These are phyloP conservation scores for Aleiodes sp. DNA, from an alignment of 1,140 invertebrate species.

Conservation along the genomic window DNA sequence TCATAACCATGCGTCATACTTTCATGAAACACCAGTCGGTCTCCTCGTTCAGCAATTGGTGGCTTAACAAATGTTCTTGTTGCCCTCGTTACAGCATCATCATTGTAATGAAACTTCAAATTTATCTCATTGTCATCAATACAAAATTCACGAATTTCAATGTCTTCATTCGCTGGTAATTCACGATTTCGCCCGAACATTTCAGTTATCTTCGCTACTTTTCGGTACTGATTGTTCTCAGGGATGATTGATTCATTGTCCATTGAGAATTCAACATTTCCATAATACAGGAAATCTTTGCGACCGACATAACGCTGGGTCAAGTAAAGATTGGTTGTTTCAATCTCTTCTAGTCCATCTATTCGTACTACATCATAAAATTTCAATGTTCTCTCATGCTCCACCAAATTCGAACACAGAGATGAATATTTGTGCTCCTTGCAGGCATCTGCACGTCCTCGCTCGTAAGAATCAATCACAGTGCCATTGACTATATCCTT, in stretches of 20 bases:
- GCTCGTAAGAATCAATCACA: slow-evolving; percentile 73
- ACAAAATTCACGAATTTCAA: slow-evolving; percentile 73
- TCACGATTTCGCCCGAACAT: slow-evolving; percentile 70
- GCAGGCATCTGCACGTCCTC: slow-evolving; percentile 75
- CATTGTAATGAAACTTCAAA: slow-evolving; percentile 75
- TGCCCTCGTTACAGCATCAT: slow-evolving; percentile 73
- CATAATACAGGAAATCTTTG: slow-evolving; percentile 70
- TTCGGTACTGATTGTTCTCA: slow-evolving; percentile 41
- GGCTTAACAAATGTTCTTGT: slow-evolving; percentile 74
- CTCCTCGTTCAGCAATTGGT: slow-evolving; percentile 71
- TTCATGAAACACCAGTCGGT: slow-evolving; percentile 70
- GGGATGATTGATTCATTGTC: not conserved
- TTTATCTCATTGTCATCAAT: slow-evolving; percentile 72
- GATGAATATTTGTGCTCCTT: slow-evolving; percentile 75
- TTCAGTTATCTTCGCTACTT: slow-evolving; percentile 69
- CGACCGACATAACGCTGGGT: slow-evolving; percentile 74
- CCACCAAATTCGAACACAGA: slow-evolving; percentile 62
- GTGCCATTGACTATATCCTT: slow-evolving; percentile 69
- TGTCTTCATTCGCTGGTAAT: slow-evolving; percentile 68
- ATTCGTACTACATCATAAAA: slow-evolving; percentile 76
- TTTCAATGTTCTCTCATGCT: slow-evolving; percentile 71
- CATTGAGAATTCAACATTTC: slow-evolving; percentile 10
- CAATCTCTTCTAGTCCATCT: slow-evolving; percentile 73
- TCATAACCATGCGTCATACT: slow-evolving; percentile 73
- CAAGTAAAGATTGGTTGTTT: slow-evolving; percentile 69